phyloP scores from a whole-genome alignment of 1,140 invertebrate species.

The Papilio glaucus region DNA sequence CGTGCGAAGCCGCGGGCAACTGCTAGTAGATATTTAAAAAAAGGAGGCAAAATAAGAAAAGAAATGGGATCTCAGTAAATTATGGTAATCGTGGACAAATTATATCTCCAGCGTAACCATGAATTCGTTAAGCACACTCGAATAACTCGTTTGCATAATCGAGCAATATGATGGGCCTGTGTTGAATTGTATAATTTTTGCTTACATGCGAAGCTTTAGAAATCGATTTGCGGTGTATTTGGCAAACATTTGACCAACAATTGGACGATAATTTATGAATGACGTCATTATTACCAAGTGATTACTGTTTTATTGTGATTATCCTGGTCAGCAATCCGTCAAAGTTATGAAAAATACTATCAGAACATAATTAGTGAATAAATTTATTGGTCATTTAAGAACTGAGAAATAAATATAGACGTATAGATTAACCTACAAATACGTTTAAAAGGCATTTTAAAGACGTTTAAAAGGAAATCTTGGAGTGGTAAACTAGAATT shows the following conservation, averaged over 20 bases:
- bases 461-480: too few species aligned
- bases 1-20: too few species aligned
- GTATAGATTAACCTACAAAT: too few species aligned
- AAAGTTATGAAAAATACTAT: too few species aligned
- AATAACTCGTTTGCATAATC: conserved; percentile 15
- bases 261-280: not conserved
- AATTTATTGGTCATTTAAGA: too few species aligned
- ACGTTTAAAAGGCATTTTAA: too few species aligned
- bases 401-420: too few species aligned
- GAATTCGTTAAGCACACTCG: conserved; percentile 14
- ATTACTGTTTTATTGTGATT: too few species aligned
- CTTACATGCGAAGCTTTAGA: not conserved
- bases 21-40: not conserved
- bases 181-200: not conserved
- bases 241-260: not conserved
- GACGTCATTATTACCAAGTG: too few species aligned
- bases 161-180: not conserved
- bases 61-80: conserved; percentile 13
- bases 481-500: too few species aligned
- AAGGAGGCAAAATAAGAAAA: not conserved
- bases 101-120: not conserved
- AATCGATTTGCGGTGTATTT: conserved; percentile 15
- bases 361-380: too few species aligned
- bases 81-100: conserved; percentile 11
- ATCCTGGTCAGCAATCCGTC: too few species aligned